Conservation (phyloP, 92 coral and sea anemone genomes). For the Anthopleura xanthogrammica region DNA sequence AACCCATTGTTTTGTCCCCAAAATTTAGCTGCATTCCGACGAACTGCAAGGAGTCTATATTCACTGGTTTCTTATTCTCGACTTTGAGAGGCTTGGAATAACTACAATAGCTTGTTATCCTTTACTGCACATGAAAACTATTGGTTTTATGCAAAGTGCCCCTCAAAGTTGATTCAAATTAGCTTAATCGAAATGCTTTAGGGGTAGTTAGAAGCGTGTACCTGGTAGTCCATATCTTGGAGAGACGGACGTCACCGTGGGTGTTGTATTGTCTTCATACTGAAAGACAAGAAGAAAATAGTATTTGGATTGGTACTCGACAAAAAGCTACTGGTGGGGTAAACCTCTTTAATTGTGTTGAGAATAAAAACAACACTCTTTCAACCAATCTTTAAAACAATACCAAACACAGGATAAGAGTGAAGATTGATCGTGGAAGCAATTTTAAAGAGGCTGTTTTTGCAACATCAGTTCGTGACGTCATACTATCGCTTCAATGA, state of each 20-base stretch:
- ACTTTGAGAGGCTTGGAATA: no score
- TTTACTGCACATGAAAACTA: no score
- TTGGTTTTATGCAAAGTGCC: no score
- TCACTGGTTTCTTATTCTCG: no score
- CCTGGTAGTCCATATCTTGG: conserved; percentile 80
- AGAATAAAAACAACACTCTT: background rate
- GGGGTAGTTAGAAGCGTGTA: background rate
- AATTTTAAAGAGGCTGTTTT: background rate
- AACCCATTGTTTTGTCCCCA: no score
- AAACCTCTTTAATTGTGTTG: background rate
- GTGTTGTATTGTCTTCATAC: conserved; percentile 56
- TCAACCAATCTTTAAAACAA: background rate
- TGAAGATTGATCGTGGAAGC: background rate
- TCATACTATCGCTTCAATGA: no score
- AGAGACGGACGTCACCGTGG: conserved; percentile 47
- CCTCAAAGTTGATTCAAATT: no score
- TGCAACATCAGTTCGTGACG: background rate
- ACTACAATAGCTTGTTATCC: no score
- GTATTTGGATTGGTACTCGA: background rate
- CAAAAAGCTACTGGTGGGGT: no score
- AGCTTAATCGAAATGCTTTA: no score
- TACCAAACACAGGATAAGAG: background rate
- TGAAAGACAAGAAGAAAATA: conserved; percentile 18
- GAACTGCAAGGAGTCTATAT: no score
- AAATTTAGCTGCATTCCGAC: no score